Evolutionary conservation across 1,140 invertebrate species (phyloP).

Genomic region (Tetramorium simillimum): DNA sequence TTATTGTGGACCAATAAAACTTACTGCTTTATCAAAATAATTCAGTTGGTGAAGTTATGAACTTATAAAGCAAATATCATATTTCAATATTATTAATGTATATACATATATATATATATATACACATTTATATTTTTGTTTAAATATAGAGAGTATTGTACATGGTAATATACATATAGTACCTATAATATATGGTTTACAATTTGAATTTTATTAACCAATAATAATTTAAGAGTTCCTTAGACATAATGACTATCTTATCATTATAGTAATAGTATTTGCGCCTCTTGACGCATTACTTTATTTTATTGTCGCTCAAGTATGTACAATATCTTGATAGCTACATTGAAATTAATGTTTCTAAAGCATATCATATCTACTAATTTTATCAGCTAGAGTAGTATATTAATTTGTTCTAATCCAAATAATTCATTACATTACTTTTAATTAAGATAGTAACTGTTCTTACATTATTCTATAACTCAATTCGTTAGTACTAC

Average conservation of each 20-base stretch:
- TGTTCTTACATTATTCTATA: not conserved
- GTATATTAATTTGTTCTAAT: not conserved
- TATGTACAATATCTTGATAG: not conserved
- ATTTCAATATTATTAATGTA: too few relatives aligned
- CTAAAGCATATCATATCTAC: not conserved
- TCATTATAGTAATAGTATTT: too few relatives aligned
- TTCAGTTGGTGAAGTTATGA: too few relatives aligned
- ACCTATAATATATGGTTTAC: too few relatives aligned
- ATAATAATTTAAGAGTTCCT: not conserved
- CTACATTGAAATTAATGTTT: not conserved
- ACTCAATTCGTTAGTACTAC: not conserved
- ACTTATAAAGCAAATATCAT: too few relatives aligned
- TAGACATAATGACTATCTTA: not conserved
- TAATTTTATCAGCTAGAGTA: not conserved
- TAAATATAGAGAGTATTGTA: too few relatives aligned
- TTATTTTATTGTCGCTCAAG: not conserved
- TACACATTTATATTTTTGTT: too few relatives aligned
- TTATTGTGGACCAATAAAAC: too few relatives aligned
- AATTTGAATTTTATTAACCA: not conserved
- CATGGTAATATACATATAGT: not conserved
- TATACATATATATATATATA: too few relatives aligned
- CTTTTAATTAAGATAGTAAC: slow-evolving; percentile 54
- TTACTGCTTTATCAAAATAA: too few relatives aligned
- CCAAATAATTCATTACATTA: slow-evolving; percentile 6
- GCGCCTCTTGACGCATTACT: not conserved